Evolutionary conservation across 2,888 invertebrate species (phyloP).

Genomic region (Rapana venosa): DNA sequence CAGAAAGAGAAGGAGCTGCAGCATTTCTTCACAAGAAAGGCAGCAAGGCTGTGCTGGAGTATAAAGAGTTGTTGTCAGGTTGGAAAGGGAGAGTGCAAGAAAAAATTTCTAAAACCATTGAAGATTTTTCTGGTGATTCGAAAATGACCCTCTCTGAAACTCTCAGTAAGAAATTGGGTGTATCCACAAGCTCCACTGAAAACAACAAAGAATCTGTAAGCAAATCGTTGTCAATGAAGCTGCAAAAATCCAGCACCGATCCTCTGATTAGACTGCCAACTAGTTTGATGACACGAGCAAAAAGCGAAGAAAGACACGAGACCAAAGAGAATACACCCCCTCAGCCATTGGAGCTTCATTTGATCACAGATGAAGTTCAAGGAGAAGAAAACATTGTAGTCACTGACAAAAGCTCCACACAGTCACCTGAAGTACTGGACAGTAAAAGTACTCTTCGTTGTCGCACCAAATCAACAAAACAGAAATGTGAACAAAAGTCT

Average conservation of each 20-base stretch:
- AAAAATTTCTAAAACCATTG: constrained; percentile 63
- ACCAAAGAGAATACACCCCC: not conserved
- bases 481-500: not conserved
- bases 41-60: constrained; percentile 49
- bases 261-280: not conserved
- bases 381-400: constrained; percentile 17
- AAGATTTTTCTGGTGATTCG: constrained; percentile 63
- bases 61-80: constrained; percentile 55
- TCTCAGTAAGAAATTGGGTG: not conserved
- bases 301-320: not conserved
- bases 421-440: not conserved
- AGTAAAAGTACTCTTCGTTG: not conserved
- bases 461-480: not conserved
- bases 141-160: constrained; percentile 47
- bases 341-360: not conserved
- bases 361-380: not conserved
- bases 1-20: constrained; percentile 51
- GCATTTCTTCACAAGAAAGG: constrained; percentile 48
- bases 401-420: not conserved
- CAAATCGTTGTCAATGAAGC: not conserved
- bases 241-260: constrained; percentile 8
- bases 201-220: not conserved
- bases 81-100: constrained; percentile 59
- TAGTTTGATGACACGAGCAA: not conserved
- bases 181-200: not conserved